phyloP scores from a whole-genome alignment of 2,113 vertebrate genomes.

The Pholis gunnellus region DNA sequence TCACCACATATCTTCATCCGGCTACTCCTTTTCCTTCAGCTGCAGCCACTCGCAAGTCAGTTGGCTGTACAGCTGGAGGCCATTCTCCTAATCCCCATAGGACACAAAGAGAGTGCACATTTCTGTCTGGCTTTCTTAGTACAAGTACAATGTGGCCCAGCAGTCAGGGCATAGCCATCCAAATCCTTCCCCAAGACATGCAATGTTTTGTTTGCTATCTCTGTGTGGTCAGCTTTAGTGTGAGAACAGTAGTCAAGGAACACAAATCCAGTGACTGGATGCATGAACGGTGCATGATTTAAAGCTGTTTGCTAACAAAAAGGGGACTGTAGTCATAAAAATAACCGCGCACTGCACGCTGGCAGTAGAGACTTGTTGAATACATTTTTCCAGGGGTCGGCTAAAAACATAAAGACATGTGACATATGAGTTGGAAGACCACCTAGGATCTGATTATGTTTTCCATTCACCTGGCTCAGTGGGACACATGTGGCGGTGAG shows the following conservation, averaged over 20 bases:
- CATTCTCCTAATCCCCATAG: background rate
- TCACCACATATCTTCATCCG: background rate
- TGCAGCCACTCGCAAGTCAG: background rate
- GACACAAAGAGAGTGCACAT: background rate
- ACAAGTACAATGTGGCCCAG: background rate
- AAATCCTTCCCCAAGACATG: conserved; percentile 3
- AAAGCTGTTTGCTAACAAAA: background rate
- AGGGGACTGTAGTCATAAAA: background rate
- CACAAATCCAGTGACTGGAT: background rate
- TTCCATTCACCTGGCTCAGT: conserved; percentile 53
- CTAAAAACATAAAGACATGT: conserved; percentile 24
- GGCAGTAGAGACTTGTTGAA: background rate
- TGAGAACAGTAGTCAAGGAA: background rate
- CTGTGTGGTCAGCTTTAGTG: conserved; percentile 4
- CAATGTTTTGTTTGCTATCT: conserved; percentile 3
- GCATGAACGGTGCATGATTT: background rate
- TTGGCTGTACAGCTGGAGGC: background rate
- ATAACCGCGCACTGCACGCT: background rate
- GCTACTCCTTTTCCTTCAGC: background rate
- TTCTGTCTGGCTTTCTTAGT: conserved; percentile 1
- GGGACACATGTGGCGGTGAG: conserved; percentile 38
- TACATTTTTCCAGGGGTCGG: conserved; percentile 20
- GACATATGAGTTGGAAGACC: conserved; percentile 47
- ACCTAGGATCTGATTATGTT: conserved; percentile 51
- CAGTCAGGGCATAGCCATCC: conserved; percentile 7